Evolutionary conservation across 1,140 invertebrate genomes (phyloP), one percentile per base, ranked within the genome.

Genomic region (Aphis gossypii): DNA sequence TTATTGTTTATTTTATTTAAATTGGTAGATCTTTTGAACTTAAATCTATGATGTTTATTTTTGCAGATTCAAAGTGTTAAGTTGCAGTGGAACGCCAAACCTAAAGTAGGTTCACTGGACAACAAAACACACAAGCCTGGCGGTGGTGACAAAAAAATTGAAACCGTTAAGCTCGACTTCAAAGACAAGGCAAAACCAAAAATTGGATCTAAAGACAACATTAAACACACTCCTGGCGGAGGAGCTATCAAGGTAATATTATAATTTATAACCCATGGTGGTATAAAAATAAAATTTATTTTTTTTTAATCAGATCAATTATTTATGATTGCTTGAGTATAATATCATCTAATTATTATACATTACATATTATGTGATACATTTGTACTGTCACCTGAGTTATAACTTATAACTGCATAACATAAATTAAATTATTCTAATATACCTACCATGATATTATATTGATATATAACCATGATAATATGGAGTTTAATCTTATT

Each of bases 31-130:
- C 60, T 76, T 54, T 54, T 18, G 14, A 1, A 51, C 18, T 51
- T 51, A 11, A 23, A 54, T 21, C 21, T 23, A 20, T 4, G 0
- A 76, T 35, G 14, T 76, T n/a, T n/a, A 30, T 68, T n/a, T 91
- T 76, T 96, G 51, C 95, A 98, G 98, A 98, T 98, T 94, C 95
- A 97, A 94, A 97, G 97, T 94, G 97, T 98, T 94, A 98, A 98
- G 95, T 96, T 99, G 93, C 97, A 98, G 94, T 99, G 98, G 98
- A 98, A 98, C 94, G 98, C 98, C 1, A 98, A 98, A 95, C 97
- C 98, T 38, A 99, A 99, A 96, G 96, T 99, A 93, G 98, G 98
- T 48, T 99, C 98, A 1, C 95, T 99, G 94, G 98, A 99, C n/a
- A 99, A 99, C 95, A 96, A 98, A n/a, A 96, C 97, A 9, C 97